A percentile compares a stretch with the other conserved stretches of the same genome.
Evolutionary conservation across 2,888 invertebrate species (phyloP).

Genomic region (Salpingus planirostris): DNA sequence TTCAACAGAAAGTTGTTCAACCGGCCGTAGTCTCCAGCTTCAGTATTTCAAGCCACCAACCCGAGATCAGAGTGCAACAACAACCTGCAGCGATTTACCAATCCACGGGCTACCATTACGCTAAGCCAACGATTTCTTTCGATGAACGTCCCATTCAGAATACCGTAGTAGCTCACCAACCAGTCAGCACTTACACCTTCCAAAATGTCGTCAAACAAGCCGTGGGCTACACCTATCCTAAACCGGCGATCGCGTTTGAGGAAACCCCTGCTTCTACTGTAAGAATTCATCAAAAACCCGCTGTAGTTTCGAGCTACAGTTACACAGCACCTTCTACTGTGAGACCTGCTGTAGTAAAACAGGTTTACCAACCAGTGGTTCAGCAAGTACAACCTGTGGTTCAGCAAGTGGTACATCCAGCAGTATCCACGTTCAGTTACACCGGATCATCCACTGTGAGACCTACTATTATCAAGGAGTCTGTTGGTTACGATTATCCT

Average conservation of each 20-base stretch:
- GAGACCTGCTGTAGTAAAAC: slow-evolving; percentile 7
- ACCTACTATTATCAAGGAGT: slow-evolving; percentile 16
- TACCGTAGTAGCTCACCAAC: not conserved
- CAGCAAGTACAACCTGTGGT: slow-evolving; percentile 6
- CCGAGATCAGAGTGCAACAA: not conserved
- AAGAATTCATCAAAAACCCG: slow-evolving; percentile 15
- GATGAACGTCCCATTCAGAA: not conserved
- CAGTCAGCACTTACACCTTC: slow-evolving; percentile 8
- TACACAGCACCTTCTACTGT: slow-evolving; percentile 14
- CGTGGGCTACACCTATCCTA: slow-evolving; percentile 34
- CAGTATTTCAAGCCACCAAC: slow-evolving; percentile 1
- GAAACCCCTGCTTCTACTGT: slow-evolving; percentile 14
- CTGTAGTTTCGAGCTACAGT: slow-evolving; percentile 18
- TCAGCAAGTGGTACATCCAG: no score
- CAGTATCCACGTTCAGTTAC: no score
- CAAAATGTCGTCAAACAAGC: slow-evolving; percentile 18
- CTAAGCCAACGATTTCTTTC: not conserved
- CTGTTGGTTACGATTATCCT: slow-evolving; percentile 34
- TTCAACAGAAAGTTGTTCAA: slow-evolving; percentile 1
- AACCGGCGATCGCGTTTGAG: slow-evolving; percentile 20
- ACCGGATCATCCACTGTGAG: no score
- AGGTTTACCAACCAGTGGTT: no score
- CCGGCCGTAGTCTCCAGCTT: slow-evolving; percentile 5
- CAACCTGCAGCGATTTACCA: not conserved
- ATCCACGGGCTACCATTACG: slow-evolving; percentile 1